phyloP scores from a whole-genome alignment of 2,113 vertebrate genomes.

The Narcine bancroftii region DNA sequence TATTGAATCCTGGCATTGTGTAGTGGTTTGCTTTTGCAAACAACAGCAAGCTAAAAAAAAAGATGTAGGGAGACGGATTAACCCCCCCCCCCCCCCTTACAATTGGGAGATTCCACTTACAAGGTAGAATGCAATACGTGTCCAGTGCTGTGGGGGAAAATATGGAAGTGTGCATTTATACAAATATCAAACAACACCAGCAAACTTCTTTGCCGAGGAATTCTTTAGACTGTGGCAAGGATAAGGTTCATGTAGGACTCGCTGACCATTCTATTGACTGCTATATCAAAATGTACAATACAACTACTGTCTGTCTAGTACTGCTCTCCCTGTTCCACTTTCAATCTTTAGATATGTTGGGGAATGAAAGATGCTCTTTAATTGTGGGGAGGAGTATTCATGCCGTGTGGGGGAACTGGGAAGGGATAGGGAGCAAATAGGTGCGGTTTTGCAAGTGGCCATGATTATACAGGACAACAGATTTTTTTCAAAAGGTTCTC shows the following conservation, averaged over 20 bases:
- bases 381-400: not conserved
- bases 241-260: not conserved
- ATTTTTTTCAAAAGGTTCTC: too few species aligned
- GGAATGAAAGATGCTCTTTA: not conserved
- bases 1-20: conserved; percentile 6
- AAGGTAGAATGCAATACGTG: not conserved
- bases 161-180: not conserved
- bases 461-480: too few species aligned
- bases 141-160: conserved; percentile 5
- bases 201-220: not conserved
- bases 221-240: not conserved
- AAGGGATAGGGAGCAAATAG: not conserved
- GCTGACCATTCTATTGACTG: not conserved
- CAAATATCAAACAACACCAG: not conserved
- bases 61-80: not conserved
- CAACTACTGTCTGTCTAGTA: not conserved
- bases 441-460: too few species aligned
- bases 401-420: not conserved
- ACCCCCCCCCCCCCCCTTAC: too few species aligned
- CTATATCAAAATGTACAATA: too few species aligned
- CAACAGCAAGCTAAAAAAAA: not conserved
- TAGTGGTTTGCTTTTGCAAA: not conserved
- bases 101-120: too few species aligned
- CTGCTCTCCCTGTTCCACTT: not conserved
- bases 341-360: not conserved